A percentile compares a stretch with the other conserved stretches of the same genome.
Conservation (phyloP, 1,140 invertebrate species). For the Palaemon carinicauda region DNA sequence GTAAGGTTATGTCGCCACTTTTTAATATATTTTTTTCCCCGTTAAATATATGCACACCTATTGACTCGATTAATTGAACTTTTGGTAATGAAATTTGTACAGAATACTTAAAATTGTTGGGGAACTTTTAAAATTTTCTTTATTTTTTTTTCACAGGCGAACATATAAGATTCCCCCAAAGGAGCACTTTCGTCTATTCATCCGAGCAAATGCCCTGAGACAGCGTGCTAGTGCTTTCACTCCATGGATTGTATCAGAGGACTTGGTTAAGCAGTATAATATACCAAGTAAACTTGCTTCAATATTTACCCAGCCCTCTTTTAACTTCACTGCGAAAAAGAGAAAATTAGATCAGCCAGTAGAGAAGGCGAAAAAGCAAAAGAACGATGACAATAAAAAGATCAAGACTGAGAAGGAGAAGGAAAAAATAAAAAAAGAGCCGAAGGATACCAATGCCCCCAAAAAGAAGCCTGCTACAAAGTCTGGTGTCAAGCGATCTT, state of each 20-base stretch:
- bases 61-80: too few relatives aligned
- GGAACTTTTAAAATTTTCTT: not conserved
- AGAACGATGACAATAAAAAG: constrained; percentile 10
- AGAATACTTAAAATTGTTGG: too few relatives aligned
- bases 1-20: too few relatives aligned
- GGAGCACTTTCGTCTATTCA: constrained; percentile 43
- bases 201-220: constrained; percentile 42
- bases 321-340: not conserved
- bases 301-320: constrained; percentile 26
- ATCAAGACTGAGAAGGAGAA: not conserved
- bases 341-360: constrained; percentile 17
- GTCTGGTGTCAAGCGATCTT: constrained; percentile 27
- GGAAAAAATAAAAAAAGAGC: not conserved
- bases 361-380: not conserved
- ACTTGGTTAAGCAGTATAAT: constrained; percentile 33
- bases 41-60: too few relatives aligned
- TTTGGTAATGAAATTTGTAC: too few relatives aligned
- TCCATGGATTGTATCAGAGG: constrained; percentile 40
- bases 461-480: constrained; percentile 39
- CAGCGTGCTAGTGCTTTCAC: constrained; percentile 36
- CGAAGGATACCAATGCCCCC: constrained; percentile 23
- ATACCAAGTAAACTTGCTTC: constrained; percentile 39
- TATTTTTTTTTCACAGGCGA: constrained; percentile 15
- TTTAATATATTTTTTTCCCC: too few relatives aligned
- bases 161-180: constrained; percentile 45